Conservation (phyloP, 2,797 vertebrate genomes). For the Pangasius sanitwongsei region DNA sequence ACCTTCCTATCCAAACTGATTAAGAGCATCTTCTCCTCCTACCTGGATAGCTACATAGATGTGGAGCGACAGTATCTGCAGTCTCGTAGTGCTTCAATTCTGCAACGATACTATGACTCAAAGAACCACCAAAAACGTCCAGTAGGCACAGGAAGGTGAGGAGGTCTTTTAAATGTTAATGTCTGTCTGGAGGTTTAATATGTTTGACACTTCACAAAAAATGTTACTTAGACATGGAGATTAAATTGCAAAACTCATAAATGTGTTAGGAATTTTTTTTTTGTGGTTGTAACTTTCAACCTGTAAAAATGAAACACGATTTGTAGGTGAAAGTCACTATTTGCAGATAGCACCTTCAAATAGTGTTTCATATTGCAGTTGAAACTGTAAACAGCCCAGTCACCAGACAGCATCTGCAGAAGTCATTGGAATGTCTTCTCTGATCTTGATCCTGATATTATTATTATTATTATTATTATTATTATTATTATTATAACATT, state of each 20-base stretch:
- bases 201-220: background rate
- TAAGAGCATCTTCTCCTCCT: conserved; percentile 96
- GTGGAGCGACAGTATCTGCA: conserved; percentile 95
- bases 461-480: too few relatives aligned
- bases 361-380: background rate
- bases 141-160: conserved; percentile 92
- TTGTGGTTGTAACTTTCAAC: background rate
- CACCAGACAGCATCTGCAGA: background rate
- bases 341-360: background rate
- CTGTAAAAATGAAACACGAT: background rate
- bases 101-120: conserved; percentile 98
- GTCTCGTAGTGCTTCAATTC: conserved; percentile 89
- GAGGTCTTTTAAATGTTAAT: background rate
- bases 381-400: background rate
- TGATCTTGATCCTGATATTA: background rate
- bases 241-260: background rate
- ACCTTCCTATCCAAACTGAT: conserved; percentile 98
- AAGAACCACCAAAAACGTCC: conserved; percentile 98
- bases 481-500: too few relatives aligned
- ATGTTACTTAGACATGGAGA: background rate
- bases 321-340: background rate
- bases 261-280: background rate
- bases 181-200: background rate
- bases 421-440: background rate
- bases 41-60: conserved; percentile 98